Percentiles rank a stretch among this genome's conserved stretches.
These are phyloP conservation scores for Drosophila buzzatii DNA, from an alignment of 2,888 invertebrate genomes.

Conservation along the genomic window DNA sequence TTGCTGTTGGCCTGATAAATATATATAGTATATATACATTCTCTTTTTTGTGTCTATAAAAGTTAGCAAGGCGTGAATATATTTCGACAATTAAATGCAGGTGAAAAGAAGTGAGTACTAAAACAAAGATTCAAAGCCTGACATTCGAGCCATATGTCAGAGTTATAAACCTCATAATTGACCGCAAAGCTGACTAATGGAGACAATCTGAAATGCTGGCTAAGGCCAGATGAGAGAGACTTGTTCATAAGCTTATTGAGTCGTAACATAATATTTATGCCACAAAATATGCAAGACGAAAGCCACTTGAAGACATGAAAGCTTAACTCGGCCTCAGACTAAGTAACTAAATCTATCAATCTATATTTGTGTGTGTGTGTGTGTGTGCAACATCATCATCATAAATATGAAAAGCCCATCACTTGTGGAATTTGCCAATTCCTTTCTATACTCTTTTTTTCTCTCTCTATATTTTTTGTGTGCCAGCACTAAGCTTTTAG, in stretches of 20 bases:
- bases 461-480: conserved; percentile 1
- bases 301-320: conserved; percentile 54
- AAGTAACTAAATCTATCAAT: conserved; percentile 59
- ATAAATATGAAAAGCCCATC: conserved; percentile 74
- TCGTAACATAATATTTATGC: conserved; percentile 75
- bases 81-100: conserved; percentile 50
- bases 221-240: not conserved
- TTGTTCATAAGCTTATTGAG: conserved; percentile 60
- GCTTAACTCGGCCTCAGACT: conserved; percentile 42
- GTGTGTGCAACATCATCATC: conserved; percentile 39
- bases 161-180: conserved; percentile 32
- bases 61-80: conserved; percentile 48
- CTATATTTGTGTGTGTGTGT: conserved; percentile 22
- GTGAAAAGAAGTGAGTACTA: conserved; percentile 19
- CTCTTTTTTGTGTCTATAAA: conserved; percentile 28
- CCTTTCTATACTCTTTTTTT: not conserved
- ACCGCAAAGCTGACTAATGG: conserved; percentile 66
- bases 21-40: not conserved
- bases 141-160: conserved; percentile 6
- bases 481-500: conserved; percentile 60
- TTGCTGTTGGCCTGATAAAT: conserved; percentile 18
- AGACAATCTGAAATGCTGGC: conserved; percentile 43
- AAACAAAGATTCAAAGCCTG: not conserved
- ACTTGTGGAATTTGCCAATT: conserved; percentile 43
- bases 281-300: conserved; percentile 55